Base-by-base conservation (phyloP, 2,797 vertebrate genomes). In the Morelia viridis region DNA sequence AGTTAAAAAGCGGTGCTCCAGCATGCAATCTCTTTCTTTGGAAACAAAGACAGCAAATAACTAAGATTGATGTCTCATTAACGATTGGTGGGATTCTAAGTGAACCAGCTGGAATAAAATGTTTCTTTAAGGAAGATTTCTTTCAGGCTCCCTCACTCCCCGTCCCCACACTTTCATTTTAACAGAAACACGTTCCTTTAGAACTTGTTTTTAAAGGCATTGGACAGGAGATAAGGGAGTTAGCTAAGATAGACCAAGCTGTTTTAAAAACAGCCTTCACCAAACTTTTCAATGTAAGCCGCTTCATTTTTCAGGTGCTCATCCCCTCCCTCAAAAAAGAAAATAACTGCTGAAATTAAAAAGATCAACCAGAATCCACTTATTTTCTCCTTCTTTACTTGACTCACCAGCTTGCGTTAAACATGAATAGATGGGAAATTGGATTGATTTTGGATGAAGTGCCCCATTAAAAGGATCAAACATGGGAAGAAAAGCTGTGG, bases 281-380 rank as follows among this genome's bases (percentile, higher is more conserved):
- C 12, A n/a, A 61, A 19, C 24, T 87, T 92, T 90, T 13, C 1
- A 64, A 11, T 88, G 17, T 88, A 96, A 95, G 93, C 95, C 94
- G 88, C 93, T 94, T 93, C 87, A 89, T 93, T 95, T 96, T 95
- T 91, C 90, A 87, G 90, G 53, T 85, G 3, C 71, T 80, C 35
- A 11, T 46, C 71, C 8, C 11, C 35, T 80, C 46, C 26, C 35
- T 46, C 35, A 19, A 4, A 41, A 46, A 80, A 46, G 35, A 46
- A 41, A 80, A 80, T 19, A 46, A 80, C 11, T 24, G 8, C 35
- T 80, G 35, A 46, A 80, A 80, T 80, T 80, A 80, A 80, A 80
- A 80, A 46, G 41, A 41, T 22, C 19, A 80, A 9, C 17, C 31
- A 80, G 71, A 80, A 80, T 80, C 22, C 19, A 46, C 35, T 46